A percentile compares a stretch with the other conserved stretches of the same genome.
These are phyloP conservation scores for Pocillopora grandis DNA, from an alignment of 92 coral and sea anemone genomes.

Conservation along the genomic window DNA sequence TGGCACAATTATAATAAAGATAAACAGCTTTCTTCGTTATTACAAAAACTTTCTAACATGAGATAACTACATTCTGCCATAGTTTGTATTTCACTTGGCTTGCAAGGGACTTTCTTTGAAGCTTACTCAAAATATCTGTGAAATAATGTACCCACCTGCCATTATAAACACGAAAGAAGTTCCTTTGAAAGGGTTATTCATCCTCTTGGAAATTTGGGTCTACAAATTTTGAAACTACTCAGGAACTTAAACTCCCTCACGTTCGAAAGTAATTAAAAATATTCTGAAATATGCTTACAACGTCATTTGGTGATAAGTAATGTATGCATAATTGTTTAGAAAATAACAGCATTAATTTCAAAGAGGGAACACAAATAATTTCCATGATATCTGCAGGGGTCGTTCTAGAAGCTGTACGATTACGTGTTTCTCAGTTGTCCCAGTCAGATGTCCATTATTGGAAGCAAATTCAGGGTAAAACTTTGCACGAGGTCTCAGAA, in stretches of 20 bases:
- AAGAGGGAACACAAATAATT: background rate
- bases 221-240: too few relatives aligned
- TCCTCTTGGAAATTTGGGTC: background rate
- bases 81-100: too few relatives aligned
- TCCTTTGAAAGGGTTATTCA: background rate
- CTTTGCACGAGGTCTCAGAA: too few relatives aligned
- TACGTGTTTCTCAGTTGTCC: too few relatives aligned
- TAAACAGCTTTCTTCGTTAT: too few relatives aligned
- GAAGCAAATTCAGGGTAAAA: too few relatives aligned
- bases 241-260: background rate
- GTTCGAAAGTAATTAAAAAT: background rate
- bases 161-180: background rate
- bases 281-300: background rate
- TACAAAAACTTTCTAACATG: too few relatives aligned
- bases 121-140: background rate
- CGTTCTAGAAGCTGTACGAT: background rate
- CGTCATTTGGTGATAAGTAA: background rate
- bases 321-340: slow-evolving; percentile 8
- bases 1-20: too few relatives aligned
- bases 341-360: background rate
- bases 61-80: too few relatives aligned
- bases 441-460: too few relatives aligned
- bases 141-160: background rate
- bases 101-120: too few relatives aligned
- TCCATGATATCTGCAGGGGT: background rate